phyloP scores from a whole-genome alignment of 1,140 invertebrate species.

The Drosophila littoralis region DNA sequence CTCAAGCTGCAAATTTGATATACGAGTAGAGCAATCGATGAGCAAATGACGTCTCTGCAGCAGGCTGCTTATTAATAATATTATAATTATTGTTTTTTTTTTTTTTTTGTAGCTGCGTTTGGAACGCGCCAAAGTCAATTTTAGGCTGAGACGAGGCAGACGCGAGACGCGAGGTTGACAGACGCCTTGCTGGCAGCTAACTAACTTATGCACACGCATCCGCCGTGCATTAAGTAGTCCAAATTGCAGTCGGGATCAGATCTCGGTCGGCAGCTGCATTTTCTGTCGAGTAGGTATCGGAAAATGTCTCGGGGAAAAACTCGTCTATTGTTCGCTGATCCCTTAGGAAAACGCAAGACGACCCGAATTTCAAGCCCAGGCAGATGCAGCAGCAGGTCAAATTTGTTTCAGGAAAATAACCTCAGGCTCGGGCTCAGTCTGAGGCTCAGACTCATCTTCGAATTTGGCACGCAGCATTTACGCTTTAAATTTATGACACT shows the following conservation, averaged over 20 bases:
- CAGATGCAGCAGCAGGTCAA: conserved; percentile 74
- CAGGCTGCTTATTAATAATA: neutral
- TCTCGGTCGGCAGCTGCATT: conserved; percentile 34
- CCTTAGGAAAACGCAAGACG: conserved; percentile 50
- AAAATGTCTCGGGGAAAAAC: conserved; percentile 39
- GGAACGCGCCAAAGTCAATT: conserved; percentile 55
- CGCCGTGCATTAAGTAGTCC: conserved; percentile 69
- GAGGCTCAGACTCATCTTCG: conserved; percentile 20
- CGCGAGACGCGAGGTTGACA: conserved; percentile 58
- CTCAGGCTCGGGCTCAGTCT: neutral
- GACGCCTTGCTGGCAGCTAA: conserved; percentile 58
- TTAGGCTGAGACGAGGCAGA: neutral
- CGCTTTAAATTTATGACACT: conserved; percentile 29
- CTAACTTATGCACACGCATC: conserved; percentile 55
- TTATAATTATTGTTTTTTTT: conserved; percentile 2
- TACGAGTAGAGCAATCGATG: neutral
- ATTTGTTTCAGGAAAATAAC: conserved; percentile 1
- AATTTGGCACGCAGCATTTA: conserved; percentile 35
- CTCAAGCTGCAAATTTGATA: conserved; percentile 38
- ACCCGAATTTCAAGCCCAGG: conserved; percentile 52
- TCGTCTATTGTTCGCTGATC: conserved; percentile 49
- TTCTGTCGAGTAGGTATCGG: conserved; percentile 43
- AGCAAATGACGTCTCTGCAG: neutral
- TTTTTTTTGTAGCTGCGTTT: conserved; percentile 58
- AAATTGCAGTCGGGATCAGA: no score